phyloP scores from a whole-genome alignment of 2,797 vertebrate genomes.

The Champsocephalus esox region DNA sequence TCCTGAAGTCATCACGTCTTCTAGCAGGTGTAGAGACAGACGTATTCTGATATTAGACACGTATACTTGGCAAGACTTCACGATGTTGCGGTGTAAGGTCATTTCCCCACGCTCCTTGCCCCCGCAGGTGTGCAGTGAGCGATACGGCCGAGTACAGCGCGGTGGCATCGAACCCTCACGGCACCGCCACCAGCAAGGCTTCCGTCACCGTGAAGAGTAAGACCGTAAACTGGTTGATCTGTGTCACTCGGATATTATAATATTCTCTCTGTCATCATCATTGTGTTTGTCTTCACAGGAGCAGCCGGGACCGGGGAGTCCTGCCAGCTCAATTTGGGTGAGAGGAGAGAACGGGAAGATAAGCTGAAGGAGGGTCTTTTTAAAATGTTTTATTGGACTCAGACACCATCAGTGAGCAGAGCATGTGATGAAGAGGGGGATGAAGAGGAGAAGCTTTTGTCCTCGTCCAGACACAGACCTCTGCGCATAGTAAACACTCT shows the following conservation, averaged over 20 bases:
- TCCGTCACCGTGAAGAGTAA: constrained; percentile 91
- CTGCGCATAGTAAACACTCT: no score
- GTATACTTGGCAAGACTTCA: no score
- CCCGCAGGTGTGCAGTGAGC: constrained; percentile 87
- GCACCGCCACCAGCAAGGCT: constrained; percentile 89
- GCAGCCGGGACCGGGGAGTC: constrained; percentile 68
- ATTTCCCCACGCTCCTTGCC: not conserved
- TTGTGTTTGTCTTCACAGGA: constrained; percentile 58
- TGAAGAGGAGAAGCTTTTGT: constrained; percentile 70
- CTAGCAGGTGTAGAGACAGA: no score
- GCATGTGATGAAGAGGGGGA: constrained; percentile 27
- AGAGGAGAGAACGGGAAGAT: constrained; percentile 25
- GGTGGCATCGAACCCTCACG: constrained; percentile 91
- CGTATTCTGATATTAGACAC: no score
- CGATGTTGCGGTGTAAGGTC: no score
- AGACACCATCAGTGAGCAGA: constrained; percentile 48
- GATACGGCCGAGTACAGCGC: constrained; percentile 95
- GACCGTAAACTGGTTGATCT: constrained; percentile 47
- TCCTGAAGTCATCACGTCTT: no score
- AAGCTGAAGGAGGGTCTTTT: not conserved
- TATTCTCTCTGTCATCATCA: not conserved
- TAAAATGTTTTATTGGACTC: constrained; percentile 34
- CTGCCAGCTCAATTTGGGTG: constrained; percentile 78
- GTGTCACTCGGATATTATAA: no score
- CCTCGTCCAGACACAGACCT: not conserved